Evolutionary conservation across 2,888 invertebrate species (phyloP), one percentile per base, ranked within the genome.

Genomic region (Acanthococcus lagerstroemiae): DNA sequence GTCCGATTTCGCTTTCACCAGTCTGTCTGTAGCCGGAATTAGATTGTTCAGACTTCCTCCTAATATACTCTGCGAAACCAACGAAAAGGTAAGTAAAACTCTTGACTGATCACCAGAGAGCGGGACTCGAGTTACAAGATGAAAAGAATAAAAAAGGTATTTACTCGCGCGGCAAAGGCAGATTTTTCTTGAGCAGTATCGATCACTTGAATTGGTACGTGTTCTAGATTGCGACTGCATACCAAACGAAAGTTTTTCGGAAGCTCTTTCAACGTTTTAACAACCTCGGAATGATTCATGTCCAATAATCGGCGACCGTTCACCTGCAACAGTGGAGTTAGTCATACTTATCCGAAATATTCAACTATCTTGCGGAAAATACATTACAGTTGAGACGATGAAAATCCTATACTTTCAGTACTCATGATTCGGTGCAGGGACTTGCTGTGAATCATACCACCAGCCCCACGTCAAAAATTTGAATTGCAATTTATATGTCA

Each of bases 271-370:
- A 96, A 80, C 71, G 93, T 93, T 67, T 88, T 87, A 68, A 95
- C 93, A 70, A 96, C 95, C 75, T 94, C 94, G 73, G 93, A 82
- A 78, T 95, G 95, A 77, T 94, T 93, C 84, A 94, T 88, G 15
- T 97, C 95, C 67, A 92, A 80, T 60, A 94, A 77, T 67, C 88
- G 83, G 74, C 89, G 86, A 0, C 93, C 92, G 78, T 96, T 95
- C 61, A 95, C 94, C 84, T 94, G 85, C 72, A 73, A 74, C 37
- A n/a, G n/a, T n/a, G n/a, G n/a, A n/a, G n/a, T n/a, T n/a, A n/a
- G n/a, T n/a, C n/a, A n/a, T n/a, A n/a, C n/a, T n/a, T n/a, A n/a
- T n/a, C n/a, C n/a, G n/a, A n/a, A n/a, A n/a, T n/a, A n/a, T n/a
- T n/a, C n/a, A n/a, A n/a, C n/a, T n/a, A n/a, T n/a, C n/a, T n/a